Conservation (phyloP, 2,797 vertebrate species). For the Decapterus maruadsi region DNA sequence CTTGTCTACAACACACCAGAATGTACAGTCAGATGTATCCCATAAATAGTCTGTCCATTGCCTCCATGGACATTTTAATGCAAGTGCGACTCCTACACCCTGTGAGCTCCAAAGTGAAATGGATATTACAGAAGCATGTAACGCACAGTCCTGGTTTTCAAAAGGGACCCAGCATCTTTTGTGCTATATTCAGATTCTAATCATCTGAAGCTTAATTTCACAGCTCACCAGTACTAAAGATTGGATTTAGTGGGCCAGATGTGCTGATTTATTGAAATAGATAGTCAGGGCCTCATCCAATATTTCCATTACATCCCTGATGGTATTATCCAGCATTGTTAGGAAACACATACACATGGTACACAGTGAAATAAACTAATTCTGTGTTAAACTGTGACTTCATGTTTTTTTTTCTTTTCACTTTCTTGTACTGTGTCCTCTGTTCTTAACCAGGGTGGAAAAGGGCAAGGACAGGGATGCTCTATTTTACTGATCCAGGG, state of each 20-base stretch:
- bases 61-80: constrained; percentile 30
- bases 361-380: constrained; percentile 3
- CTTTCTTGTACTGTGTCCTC: neutral
- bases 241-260: constrained; percentile 68
- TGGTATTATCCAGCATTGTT: constrained; percentile 19
- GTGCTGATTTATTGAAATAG: constrained; percentile 67
- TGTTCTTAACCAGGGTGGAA: neutral
- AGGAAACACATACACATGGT: neutral
- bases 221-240: constrained; percentile 77
- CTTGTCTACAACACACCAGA: constrained; percentile 11
- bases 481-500: constrained; percentile 18
- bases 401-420: neutral
- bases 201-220: constrained; percentile 77
- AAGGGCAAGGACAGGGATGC: constrained; percentile 3
- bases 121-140: constrained; percentile 1
- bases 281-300: constrained; percentile 26
- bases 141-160: constrained; percentile 11
- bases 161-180: constrained; percentile 32
- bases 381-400: neutral
- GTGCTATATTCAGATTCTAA: constrained; percentile 59
- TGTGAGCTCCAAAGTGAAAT: constrained; percentile 30
- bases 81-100: constrained; percentile 21
- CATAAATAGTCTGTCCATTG: constrained; percentile 39
- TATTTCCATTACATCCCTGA: constrained; percentile 25
- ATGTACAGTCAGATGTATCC: constrained; percentile 28